Conservation (phyloP, 2,797 vertebrate genomes). For the Gymnoscopelus braueri region DNA sequence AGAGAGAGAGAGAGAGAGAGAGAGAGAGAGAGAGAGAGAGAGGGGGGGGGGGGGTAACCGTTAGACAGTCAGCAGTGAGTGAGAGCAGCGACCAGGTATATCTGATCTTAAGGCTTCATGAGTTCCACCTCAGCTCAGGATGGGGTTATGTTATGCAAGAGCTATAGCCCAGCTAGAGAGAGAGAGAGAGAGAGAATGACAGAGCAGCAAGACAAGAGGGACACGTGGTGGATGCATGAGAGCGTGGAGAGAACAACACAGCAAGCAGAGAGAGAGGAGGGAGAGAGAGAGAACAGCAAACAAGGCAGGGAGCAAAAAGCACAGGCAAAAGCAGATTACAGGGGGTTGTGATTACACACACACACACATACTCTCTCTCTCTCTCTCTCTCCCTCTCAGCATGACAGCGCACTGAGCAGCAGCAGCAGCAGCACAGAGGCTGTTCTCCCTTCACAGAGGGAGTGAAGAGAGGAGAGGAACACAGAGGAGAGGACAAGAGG, state of each 20-base stretch:
- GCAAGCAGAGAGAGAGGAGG: slow-evolving; percentile 44
- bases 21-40: not conserved
- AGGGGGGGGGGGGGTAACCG: slow-evolving; percentile 8
- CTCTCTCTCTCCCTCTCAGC: slow-evolving; percentile 33
- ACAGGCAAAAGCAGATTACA: slow-evolving; percentile 51
- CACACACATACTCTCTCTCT: slow-evolving; percentile 21
- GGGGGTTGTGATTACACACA: slow-evolving; percentile 43
- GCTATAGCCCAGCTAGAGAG: slow-evolving; percentile 73
- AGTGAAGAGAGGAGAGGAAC: slow-evolving; percentile 6
- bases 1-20: not conserved
- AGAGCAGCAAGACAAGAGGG: slow-evolving; percentile 18
- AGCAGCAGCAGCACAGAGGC: slow-evolving; percentile 8
- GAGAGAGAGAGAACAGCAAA: slow-evolving; percentile 30
- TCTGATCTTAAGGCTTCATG: slow-evolving; percentile 74
- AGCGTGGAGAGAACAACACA: slow-evolving; percentile 39
- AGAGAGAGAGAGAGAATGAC: slow-evolving; percentile 44
- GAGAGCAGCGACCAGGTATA: slow-evolving; percentile 56
- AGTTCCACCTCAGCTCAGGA: slow-evolving; percentile 57
- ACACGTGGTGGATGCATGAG: slow-evolving; percentile 2
- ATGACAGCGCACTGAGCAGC: slow-evolving; percentile 44
- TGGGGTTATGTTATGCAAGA: slow-evolving; percentile 79
- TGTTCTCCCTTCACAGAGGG: slow-evolving; percentile 25
- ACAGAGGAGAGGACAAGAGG: slow-evolving; percentile 2
- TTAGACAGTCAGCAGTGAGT: slow-evolving; percentile 1
- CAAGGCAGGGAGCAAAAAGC: slow-evolving; percentile 12